Evolutionary conservation across 1,140 invertebrate species (phyloP), one percentile per base, ranked within the genome.

Genomic region (Drosophila varians): DNA sequence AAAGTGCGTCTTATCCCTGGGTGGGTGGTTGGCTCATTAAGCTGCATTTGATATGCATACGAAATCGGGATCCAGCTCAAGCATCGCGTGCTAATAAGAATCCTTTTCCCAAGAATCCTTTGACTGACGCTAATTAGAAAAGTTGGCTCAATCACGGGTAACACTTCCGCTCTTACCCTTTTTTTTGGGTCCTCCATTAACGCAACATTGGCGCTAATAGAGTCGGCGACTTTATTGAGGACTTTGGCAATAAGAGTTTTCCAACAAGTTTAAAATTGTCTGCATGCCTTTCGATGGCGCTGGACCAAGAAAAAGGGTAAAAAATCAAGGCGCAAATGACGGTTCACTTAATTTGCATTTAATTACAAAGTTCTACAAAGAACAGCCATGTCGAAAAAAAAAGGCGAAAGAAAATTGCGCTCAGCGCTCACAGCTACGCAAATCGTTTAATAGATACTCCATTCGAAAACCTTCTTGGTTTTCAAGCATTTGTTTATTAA

Each of bases 301-400:
- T 43, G 11, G 11, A 25, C 11, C 36, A 26, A 16, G 56, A 65
- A 56, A 82, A 71, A 64, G 66, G 66, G 54, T 56, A 73, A 79
- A 46, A 83, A 62, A 62, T 52, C 64, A 69, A 79, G 71, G 61
- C 69, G 70, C 42, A 74, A 66, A 86, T 68, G 74, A 74, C 68
- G 73, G 64, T 65, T 77, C 64, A 74, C 62, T 74, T 86, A 86
- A 86, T 86, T 86, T 86, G 80, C 80, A 86, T 86, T 86, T 86
- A 86, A 86, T 86, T 86, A 86, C 55, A 86, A 86, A 77, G 40
- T 79, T 86, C 42, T 38, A 65, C 51, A 73, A 69, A 51, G 36
- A 16, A 14, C 14, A 1, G 36, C 26, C 26, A 26, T 25, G 36
- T n/a, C 2, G 9, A 49, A 40, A 14, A 62, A 34, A 36, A 49